phyloP scores from a whole-genome alignment of 2,888 invertebrate genomes.

The Hemaris fuciformis region DNA sequence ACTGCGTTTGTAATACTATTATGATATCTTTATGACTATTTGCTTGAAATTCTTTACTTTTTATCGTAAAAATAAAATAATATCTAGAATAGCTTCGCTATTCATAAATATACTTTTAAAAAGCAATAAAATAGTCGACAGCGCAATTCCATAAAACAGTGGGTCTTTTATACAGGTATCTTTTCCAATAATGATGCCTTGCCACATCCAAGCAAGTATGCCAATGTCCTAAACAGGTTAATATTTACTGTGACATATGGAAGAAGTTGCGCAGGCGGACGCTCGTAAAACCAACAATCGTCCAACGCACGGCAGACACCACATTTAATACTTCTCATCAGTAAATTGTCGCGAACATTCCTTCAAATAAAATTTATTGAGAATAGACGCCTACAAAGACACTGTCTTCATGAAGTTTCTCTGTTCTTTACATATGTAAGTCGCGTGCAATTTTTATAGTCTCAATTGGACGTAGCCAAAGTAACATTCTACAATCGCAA shows the following conservation, averaged over 20 bases:
- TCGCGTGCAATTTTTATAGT: too few species aligned
- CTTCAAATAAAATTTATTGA: background rate
- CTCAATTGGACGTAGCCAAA: too few species aligned
- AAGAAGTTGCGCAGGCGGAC: background rate
- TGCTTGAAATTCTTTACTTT: too few species aligned
- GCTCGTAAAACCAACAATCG: background rate
- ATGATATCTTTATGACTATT: too few species aligned
- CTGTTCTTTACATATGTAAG: too few species aligned
- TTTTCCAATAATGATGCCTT: background rate
- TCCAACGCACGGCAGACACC: background rate
- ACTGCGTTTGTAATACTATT: too few species aligned
- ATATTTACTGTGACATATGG: background rate
- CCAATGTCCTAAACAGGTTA: background rate
- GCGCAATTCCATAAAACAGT: background rate
- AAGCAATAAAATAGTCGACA: background rate
- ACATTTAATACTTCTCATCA: background rate
- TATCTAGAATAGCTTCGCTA: too few species aligned
- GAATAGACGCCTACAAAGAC: too few species aligned
- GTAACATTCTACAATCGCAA: too few species aligned
- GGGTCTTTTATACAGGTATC: background rate
- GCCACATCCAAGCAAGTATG: background rate
- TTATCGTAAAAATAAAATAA: too few species aligned
- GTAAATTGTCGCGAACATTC: background rate
- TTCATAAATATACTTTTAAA: too few species aligned
- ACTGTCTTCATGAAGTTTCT: too few species aligned